phyloP scores from a whole-genome alignment of 2,888 invertebrate species.

The Cheilosia scutellata region DNA sequence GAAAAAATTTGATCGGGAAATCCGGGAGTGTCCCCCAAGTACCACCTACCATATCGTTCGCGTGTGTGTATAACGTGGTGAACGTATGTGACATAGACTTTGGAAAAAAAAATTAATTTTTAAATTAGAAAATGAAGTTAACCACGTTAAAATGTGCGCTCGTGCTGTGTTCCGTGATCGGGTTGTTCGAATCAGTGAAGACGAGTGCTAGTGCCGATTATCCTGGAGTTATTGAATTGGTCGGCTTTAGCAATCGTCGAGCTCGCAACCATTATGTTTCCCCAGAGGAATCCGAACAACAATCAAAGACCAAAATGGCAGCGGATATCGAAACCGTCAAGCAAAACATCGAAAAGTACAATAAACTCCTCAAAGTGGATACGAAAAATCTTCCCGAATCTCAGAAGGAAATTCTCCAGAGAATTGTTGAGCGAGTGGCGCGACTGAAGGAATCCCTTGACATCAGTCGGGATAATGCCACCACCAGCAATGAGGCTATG shows the following conservation, averaged over 20 bases:
- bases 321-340: slow-evolving; percentile 83
- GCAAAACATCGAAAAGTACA: slow-evolving; percentile 83
- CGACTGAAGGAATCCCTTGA: slow-evolving; percentile 83
- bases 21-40: slow-evolving; percentile 17
- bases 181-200: slow-evolving; percentile 36
- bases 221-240: slow-evolving; percentile 83
- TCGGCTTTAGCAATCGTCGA: slow-evolving; percentile 82
- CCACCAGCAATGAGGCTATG: slow-evolving; percentile 56
- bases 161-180: slow-evolving; percentile 54
- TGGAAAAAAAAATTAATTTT: not conserved
- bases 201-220: slow-evolving; percentile 77
- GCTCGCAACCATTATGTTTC: slow-evolving; percentile 82
- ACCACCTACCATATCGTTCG: not conserved
- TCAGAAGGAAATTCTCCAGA: slow-evolving; percentile 83
- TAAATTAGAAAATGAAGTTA: slow-evolving; percentile 40
- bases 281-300: slow-evolving; percentile 58
- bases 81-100: slow-evolving; percentile 21
- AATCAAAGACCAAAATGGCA: slow-evolving; percentile 81
- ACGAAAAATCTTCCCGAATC: slow-evolving; percentile 83
- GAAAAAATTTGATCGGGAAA: slow-evolving; percentile 14
- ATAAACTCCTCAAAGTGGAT: slow-evolving; percentile 82
- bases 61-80: slow-evolving; percentile 19
- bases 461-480: slow-evolving; percentile 79
- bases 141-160: slow-evolving; percentile 46
- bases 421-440: slow-evolving; percentile 84